A percentile compares a stretch with the other conserved stretches of the same genome.
Conservation (phyloP, 2,888 invertebrate genomes). For the Julus scandinavius region DNA sequence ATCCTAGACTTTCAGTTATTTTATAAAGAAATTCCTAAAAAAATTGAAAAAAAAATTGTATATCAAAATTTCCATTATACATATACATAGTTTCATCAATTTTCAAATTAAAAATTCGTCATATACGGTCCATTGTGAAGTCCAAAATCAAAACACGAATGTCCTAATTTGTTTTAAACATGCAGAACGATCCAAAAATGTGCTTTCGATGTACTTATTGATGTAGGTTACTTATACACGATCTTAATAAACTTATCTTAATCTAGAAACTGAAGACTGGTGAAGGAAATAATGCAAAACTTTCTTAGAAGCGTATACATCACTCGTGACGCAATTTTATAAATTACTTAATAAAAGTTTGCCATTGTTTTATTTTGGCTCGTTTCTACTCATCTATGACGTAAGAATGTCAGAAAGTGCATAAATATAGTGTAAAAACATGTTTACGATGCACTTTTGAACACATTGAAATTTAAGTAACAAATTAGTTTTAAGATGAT, state of each 20-base stretch:
- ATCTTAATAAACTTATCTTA: not conserved
- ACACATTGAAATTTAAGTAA: not conserved
- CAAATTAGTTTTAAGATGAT: too few species aligned
- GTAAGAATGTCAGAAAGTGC: too few species aligned
- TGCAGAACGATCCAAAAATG: not conserved
- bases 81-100: not conserved
- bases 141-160: not conserved
- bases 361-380: not conserved
- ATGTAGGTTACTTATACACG: not conserved
- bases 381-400: too few species aligned
- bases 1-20: not conserved
- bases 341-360: not conserved
- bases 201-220: not conserved
- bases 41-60: not conserved
- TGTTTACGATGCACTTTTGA: not conserved
- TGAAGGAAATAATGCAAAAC: too few species aligned
- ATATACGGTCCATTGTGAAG: not conserved
- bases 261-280: not conserved
- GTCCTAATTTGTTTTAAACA: not conserved
- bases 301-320: not conserved
- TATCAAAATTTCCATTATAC: not conserved
- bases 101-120: not conserved
- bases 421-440: not conserved
- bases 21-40: not conserved
- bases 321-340: conserved; percentile 1